Base-by-base conservation (phyloP, 2,888 invertebrate species). In the Drosophila leonis region DNA sequence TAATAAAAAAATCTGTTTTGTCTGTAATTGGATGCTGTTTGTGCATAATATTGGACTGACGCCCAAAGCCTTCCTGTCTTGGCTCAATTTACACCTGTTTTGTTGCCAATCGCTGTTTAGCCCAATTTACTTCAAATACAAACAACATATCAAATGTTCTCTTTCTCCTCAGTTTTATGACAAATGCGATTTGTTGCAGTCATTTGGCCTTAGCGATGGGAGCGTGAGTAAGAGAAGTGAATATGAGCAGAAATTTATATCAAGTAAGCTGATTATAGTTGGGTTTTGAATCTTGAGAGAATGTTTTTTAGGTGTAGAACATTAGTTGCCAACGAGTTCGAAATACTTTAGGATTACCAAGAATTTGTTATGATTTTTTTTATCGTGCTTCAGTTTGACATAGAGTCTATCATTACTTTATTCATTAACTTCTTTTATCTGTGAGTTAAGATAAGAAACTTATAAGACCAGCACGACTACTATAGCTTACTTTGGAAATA, bases 31-130 rank as follows among this genome's bases (percentile, higher is more conserved):
- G 87, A 89, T 68, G 83, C 82, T 54, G 57, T 4, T 24, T 15
- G 15, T 8, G 44, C 24, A 44, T 44, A 24, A 44, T 44, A 44
- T 44, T 24, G 44, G 27, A 20, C 48, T 62, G 56, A 67, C 48
- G 73, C 65, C 60, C 42, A 64, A 61, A 73, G 79, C 66, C 87
- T 84, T 83, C 78, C 89, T 77, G 68, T 39, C 64, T 60, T n/a
- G 52, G 83, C 79, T 87, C 86, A 90, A 72, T 81, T 87, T 87
- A 88, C 86, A 90, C 77, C 79, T 88, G 90, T 63, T 76, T n/a
- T n/a, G 35, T 35, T 65, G 57, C 67, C 85, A 89, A 87, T 82
- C 82, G 52, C 49, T 52, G 62, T 75, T 88, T 81, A 79, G 78
- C 73, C 86, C 76, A 78, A 73, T 81, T 78, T 72, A 76, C 7